Evolutionary conservation across 2,888 invertebrate genomes (phyloP).

Genomic region (Epicampocera succincta): DNA sequence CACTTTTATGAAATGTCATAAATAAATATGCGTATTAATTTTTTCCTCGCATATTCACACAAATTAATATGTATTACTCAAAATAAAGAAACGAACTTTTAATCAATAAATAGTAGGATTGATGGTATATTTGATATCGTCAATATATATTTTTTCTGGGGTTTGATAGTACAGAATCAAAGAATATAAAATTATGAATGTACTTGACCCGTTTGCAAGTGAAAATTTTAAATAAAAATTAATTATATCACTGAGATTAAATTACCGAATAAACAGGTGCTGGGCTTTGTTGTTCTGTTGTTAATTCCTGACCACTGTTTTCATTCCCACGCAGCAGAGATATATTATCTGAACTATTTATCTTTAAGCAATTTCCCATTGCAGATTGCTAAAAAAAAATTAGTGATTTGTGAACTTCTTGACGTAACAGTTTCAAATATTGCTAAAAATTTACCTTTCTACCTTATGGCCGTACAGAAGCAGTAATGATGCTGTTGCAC

Average conservation of each 20-base stretch:
- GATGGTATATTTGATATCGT: too few relatives aligned
- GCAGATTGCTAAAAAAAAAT: constrained; percentile 46
- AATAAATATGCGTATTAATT: too few relatives aligned
- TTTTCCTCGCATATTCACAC: too few relatives aligned
- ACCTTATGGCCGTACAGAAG: background rate
- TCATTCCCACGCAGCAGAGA: constrained; percentile 85
- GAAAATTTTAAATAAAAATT: background rate
- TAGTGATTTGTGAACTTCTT: background rate
- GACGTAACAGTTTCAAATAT: background rate
- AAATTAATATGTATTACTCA: too few relatives aligned
- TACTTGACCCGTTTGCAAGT: too few relatives aligned
- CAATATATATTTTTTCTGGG: too few relatives aligned
- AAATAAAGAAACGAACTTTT: too few relatives aligned
- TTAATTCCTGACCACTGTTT: constrained; percentile 83
- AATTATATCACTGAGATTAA: background rate
- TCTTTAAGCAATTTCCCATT: constrained; percentile 89
- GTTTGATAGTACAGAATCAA: too few relatives aligned
- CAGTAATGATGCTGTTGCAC: background rate
- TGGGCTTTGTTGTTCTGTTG: constrained; percentile 84
- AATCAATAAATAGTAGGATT: too few relatives aligned
- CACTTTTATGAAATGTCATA: too few relatives aligned
- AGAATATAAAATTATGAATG: too few relatives aligned
- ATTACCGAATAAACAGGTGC: constrained; percentile 82
- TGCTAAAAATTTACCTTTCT: background rate
- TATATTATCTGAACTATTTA: constrained; percentile 85